A percentile compares a stretch with the other conserved stretches of the same genome.
phyloP scores from a whole-genome alignment of 1,140 invertebrate species.

The Aphaenogaster floridana region DNA sequence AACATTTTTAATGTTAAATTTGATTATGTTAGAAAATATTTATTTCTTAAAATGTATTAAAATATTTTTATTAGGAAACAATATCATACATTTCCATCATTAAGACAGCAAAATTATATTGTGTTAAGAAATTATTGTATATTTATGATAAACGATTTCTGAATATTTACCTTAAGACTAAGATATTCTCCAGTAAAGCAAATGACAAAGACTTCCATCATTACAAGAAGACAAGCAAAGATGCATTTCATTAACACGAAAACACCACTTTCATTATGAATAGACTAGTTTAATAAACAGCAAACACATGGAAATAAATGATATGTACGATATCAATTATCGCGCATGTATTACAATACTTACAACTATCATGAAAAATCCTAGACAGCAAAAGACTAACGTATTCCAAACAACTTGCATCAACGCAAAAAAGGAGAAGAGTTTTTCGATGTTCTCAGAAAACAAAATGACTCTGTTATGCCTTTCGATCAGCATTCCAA shows the following conservation, averaged over 20 bases:
- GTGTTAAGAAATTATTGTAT: neutral
- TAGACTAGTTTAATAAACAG: neutral
- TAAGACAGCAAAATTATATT: no score
- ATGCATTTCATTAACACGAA: neutral
- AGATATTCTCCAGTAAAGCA: constrained; percentile 63
- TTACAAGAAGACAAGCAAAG: constrained; percentile 37
- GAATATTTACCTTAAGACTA: constrained; percentile 40
- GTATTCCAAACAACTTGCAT: constrained; percentile 44
- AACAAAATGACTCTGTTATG: constrained; percentile 50
- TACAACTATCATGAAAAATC: constrained; percentile 22
- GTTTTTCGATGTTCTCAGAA: constrained; percentile 13
- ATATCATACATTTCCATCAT: no score
- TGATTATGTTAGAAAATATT: neutral
- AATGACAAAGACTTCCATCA: constrained; percentile 36
- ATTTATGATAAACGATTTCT: neutral
- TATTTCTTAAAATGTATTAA: neutral
- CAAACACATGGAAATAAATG: neutral
- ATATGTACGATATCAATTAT: neutral
- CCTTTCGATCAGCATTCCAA: neutral
- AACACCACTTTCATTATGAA: neutral
- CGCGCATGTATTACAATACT: neutral
- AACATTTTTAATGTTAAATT: neutral
- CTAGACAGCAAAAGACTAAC: constrained; percentile 14
- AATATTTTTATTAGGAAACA: neutral
- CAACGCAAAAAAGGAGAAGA: constrained; percentile 39